Evolutionary conservation across 2,113 vertebrate genomes (phyloP), one percentile per base, ranked within the genome.

Genomic region (Lepisosteus osseus): DNA sequence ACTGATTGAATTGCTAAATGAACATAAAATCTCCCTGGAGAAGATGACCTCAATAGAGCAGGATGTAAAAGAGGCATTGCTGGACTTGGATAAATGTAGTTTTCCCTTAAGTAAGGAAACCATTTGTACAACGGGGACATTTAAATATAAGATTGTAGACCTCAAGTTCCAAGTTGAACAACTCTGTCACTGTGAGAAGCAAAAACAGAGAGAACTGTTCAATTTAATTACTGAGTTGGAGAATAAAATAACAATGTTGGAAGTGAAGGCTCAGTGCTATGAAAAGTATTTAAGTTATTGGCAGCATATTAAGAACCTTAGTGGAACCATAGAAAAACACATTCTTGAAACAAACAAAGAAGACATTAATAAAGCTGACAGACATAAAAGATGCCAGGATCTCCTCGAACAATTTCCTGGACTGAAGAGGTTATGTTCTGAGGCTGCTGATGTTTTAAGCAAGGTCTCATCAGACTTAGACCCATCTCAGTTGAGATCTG

Each of bases 321-420:
- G 72, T 66, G 83, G 90, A 57, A 82, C 80, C 3, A 54, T 94
- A 54, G 88, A 90, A 81, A 74, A 83, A 62, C 89, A 90, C 73
- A 80, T 89, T 54, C 74, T 70, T 2, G 79, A 78, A 8, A 78
- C 84, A 7, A 86, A 88, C 54, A 85, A 90, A 3, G 69, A 68
- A 7, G 77, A 74, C 59, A 15, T 54, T 6, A 68, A 72, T 13
- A 64, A 78, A 64, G 81, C 85, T 78, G 85, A 87, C 42, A 80
- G 71, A 61, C 83, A 92, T 76, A 72, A 84, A 62, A 72, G 61
- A 40, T 93, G 86, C 67, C 91, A 93, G 69, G 80, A 81, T 75
- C 80, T 96, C 55, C 80, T 86, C 13, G 74, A 84, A 67, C 90
- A 86, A 76, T 77, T 94, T 14, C 80, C 93, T 2, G 86, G 92